Conservation (phyloP, 2,113 vertebrate species). For the Scalopus aquaticus region DNA sequence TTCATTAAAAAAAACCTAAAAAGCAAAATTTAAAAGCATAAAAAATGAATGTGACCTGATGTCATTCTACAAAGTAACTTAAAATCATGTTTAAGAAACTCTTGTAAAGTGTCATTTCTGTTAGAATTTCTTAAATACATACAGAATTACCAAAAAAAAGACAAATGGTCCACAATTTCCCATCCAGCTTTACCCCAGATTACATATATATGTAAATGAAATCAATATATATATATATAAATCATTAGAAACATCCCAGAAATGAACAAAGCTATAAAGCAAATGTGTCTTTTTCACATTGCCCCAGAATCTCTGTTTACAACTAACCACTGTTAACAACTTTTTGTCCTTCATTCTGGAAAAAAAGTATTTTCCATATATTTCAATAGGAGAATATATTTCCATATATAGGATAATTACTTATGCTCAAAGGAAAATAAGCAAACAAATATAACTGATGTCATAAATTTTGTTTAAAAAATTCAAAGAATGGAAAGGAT, state of each 20-base stretch:
- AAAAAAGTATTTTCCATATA: background rate
- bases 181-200: background rate
- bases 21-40: background rate
- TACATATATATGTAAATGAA: background rate
- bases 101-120: background rate
- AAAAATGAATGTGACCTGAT: background rate
- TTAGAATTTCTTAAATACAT: constrained; percentile 6
- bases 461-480: background rate
- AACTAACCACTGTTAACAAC: background rate
- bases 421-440: background rate
- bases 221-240: background rate
- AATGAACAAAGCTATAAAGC: background rate
- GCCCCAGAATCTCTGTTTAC: background rate
- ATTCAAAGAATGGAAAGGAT: background rate
- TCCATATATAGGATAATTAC: background rate
- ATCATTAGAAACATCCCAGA: background rate
- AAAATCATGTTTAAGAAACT: background rate
- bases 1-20: background rate
- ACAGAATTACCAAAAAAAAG: too few species aligned
- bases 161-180: background rate
- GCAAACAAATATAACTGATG: background rate
- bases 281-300: background rate
- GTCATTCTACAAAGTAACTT: background rate
- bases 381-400: background rate
- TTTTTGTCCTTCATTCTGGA: background rate